Evolutionary conservation across 2,888 invertebrate genomes (phyloP), one percentile per base, ranked within the genome.

Genomic region (Cerastoderma edule): DNA sequence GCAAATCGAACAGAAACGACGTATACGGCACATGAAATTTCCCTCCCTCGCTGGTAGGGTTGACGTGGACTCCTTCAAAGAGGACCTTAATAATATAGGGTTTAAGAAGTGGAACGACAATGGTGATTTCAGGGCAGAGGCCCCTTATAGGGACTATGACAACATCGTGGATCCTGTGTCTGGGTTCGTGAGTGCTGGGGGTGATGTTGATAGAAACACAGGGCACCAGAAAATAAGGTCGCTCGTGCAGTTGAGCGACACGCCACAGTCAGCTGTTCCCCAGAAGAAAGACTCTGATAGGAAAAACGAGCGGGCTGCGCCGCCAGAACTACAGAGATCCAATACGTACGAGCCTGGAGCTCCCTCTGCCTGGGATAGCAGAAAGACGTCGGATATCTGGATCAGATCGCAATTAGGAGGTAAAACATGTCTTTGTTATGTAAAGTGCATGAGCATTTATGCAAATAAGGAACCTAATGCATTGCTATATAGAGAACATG

Each of bases 111-210:
- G 88, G 88, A 89, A 92, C 69, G 91, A 91, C 75, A 87, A 87
- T 22, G 92, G 91, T 0, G 90, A 91, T 54, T 80, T 85, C 50
- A 60, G 89, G 35, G 84, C 90, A 1, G 76, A 80, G 33, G 92
- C 89, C 0, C 92, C 92, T 5, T 88, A 80, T 57, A 79, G 92
- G 27, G 82, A 84, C 63, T 91, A 88, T 84, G 92, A 92, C 69
- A 91, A 90, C 71, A 89, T 90, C 54, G 85, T 91, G n/a, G 92
- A 92, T 70, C 92, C 92, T 5, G 87, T 89, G 0, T 91, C 91
- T 16, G 92, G 92, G 1, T 92, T 92, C 81, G 89, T 92, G 4
- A 90, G 90, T 77, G 90, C 89, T 5, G 91, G 89, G 6, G 91
- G 90, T 10, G 91, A 92, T 84, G 87, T 89, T 22, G 90, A 91